A percentile compares a stretch with the other conserved stretches of the same genome.
Conservation (phyloP, 2,797 vertebrate genomes). For the Pempheris klunzingeri region DNA sequence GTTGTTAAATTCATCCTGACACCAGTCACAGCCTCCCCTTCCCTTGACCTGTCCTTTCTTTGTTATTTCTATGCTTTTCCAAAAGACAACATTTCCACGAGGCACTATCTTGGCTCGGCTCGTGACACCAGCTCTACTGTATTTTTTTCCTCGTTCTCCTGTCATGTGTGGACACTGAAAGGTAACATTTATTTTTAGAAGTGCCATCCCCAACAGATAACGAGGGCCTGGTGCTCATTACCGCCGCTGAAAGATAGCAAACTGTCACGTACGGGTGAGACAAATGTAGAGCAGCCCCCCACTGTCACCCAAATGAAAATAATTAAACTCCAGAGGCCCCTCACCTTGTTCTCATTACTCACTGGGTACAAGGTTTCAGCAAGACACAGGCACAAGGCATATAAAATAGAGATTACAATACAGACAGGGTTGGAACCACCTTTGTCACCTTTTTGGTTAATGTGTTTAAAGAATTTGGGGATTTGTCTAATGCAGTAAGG, state of each 20-base stretch:
- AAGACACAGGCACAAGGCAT: conserved; percentile 49
- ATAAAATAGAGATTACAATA: conserved; percentile 57
- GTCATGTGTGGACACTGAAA: conserved; percentile 67
- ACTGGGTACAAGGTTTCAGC: conserved; percentile 60
- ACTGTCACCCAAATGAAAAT: conserved; percentile 84
- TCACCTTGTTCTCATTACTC: conserved; percentile 84
- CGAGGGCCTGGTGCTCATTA: conserved; percentile 82
- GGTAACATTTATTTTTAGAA: conserved; percentile 80
- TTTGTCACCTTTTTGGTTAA: conserved; percentile 19
- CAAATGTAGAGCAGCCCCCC: conserved; percentile 79
- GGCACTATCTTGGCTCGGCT: conserved; percentile 18
- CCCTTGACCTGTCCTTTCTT: conserved; percentile 54
- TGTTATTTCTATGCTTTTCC: conserved; percentile 32
- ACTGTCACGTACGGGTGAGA: conserved; percentile 79
- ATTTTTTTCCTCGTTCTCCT: conserved; percentile 25
- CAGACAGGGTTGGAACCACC: neutral
- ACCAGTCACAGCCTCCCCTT: conserved; percentile 41
- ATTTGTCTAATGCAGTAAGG: neutral
- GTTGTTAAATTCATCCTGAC: conserved; percentile 64
- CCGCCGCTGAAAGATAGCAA: conserved; percentile 70
- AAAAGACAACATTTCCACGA: conserved; percentile 45
- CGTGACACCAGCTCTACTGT: conserved; percentile 29
- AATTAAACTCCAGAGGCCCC: conserved; percentile 84
- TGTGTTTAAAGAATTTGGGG: conserved; percentile 24
- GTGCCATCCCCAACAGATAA: conserved; percentile 76